These are phyloP conservation scores for Malurus alboscapulatus DNA, from an alignment of 2,113 vertebrate species.

Conservation along the genomic window DNA sequence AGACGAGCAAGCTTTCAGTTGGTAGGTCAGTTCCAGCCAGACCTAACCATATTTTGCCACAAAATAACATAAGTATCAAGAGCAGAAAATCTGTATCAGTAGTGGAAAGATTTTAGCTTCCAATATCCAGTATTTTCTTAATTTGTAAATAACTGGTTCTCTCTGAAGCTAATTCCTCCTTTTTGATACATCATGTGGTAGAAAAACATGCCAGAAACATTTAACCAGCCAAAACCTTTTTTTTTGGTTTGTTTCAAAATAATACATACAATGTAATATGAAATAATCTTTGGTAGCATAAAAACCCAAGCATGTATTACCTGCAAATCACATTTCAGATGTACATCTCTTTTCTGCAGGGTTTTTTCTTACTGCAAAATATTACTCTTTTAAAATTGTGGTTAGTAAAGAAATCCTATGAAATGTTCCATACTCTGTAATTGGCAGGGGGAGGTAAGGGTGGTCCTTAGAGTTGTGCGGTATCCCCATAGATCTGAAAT, in stretches of 20 bases:
- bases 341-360: neutral
- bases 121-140: neutral
- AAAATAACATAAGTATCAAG: neutral
- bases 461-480: neutral
- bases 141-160: neutral
- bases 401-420: neutral
- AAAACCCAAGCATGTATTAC: neutral
- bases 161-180: neutral
- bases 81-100: slow-evolving; percentile 6
- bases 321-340: slow-evolving; percentile 2
- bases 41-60: slow-evolving; percentile 8
- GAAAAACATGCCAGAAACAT: neutral
- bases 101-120: neutral
- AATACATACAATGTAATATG: neutral
- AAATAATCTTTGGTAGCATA: neutral
- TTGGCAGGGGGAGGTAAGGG: neutral
- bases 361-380: neutral
- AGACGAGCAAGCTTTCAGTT: neutral
- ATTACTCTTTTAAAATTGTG: neutral
- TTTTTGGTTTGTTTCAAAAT: neutral
- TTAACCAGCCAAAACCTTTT: neutral
- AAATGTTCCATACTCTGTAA: neutral
- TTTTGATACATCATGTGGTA: neutral
- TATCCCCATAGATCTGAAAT: slow-evolving; percentile 47
- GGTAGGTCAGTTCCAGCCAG: slow-evolving; percentile 54